Conservation (phyloP, 53 echinoderm and acorn worm genomes). For the Holothuria leucospilota region DNA sequence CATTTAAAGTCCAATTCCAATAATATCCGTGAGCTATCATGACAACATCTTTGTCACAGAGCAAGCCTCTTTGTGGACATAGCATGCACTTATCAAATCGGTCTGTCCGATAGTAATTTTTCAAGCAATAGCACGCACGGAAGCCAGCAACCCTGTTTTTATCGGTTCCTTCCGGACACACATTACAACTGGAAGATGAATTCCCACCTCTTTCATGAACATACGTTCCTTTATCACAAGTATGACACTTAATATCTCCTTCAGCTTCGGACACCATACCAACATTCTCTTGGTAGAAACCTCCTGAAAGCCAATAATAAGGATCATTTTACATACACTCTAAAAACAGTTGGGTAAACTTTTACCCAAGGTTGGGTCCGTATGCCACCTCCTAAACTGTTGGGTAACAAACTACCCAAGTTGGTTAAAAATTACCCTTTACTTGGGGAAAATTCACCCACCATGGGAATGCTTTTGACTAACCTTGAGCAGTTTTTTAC, state of each 20-base stretch:
- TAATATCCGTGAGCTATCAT: slow-evolving; percentile 11
- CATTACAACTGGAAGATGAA: slow-evolving; percentile 20
- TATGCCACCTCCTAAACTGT: no score
- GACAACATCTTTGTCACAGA: slow-evolving; percentile 27
- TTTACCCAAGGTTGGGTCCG: no score
- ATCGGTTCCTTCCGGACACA: slow-evolving; percentile 52
- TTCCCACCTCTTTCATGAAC: slow-evolving; percentile 14
- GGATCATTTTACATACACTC: no score
- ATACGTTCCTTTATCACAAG: slow-evolving; percentile 41
- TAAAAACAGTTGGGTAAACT: no score
- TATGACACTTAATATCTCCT: not conserved
- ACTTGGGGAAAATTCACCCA: no score
- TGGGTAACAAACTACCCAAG: no score
- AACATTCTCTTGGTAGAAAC: slow-evolving; percentile 38
- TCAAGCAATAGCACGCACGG: slow-evolving; percentile 46
- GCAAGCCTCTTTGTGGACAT: slow-evolving; percentile 33
- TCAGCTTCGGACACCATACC: not conserved
- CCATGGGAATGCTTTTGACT: no score
- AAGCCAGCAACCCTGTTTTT: slow-evolving; percentile 38
- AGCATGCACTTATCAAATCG: slow-evolving; percentile 43
- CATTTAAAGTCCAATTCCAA: slow-evolving; percentile 41
- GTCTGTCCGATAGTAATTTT: slow-evolving; percentile 24
- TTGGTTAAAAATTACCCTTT: no score
- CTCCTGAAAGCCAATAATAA: not conserved
- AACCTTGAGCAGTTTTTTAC: no score